These are phyloP conservation scores for Pentamera pediparva DNA, from an alignment of 53 echinoderm and acorn worm genomes.

Conservation along the genomic window DNA sequence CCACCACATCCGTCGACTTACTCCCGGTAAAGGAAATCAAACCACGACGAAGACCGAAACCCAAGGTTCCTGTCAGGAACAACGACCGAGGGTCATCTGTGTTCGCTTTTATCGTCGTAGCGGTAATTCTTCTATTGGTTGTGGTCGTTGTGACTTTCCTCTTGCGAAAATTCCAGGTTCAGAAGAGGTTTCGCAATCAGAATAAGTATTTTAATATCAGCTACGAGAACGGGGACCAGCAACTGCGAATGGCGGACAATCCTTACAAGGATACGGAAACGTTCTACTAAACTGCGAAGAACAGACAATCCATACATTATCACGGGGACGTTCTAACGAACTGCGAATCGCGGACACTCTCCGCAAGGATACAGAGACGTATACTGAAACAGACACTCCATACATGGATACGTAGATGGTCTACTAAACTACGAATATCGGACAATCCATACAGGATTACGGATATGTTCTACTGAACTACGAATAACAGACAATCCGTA, in stretches of 20 bases:
- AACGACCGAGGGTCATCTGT: background rate
- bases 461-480: too few relatives aligned
- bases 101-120: background rate
- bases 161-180: background rate
- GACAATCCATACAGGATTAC: too few relatives aligned
- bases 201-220: slow-evolving; percentile 34
- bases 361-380: background rate
- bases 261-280: slow-evolving; percentile 10
- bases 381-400: background rate
- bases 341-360: background rate
- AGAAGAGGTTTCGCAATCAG: slow-evolving; percentile 28
- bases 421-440: too few relatives aligned
- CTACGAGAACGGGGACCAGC: slow-evolving; percentile 17
- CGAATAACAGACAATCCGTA: too few relatives aligned
- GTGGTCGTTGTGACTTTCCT: background rate
- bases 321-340: background rate
- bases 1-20: background rate
- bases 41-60: background rate
- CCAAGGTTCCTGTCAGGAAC: background rate
- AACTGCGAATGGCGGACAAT: slow-evolving; percentile 21
- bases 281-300: background rate
- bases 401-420: too few relatives aligned
- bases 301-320: background rate
- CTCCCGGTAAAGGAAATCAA: background rate
- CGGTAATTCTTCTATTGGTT: background rate